Evolutionary conservation across 2,797 vertebrate genomes (phyloP).

Genomic region (Rhodeus uyekii): DNA sequence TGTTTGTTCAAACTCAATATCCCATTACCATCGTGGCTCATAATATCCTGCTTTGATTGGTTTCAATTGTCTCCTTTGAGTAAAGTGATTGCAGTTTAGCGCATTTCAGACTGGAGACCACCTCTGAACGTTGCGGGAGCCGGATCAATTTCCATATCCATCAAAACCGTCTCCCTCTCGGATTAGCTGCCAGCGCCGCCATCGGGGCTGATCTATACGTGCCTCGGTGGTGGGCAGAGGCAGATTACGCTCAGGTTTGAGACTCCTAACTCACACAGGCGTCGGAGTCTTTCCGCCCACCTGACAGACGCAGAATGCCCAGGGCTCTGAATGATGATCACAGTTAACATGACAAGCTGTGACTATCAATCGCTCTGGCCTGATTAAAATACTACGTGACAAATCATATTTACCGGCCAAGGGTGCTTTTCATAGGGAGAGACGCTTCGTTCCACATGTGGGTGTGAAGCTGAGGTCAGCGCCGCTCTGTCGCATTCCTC

Average conservation of each 20-base stretch:
- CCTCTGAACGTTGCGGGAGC: conserved; percentile 6
- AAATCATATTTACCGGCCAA: conserved; percentile 50
- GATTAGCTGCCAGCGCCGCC: conserved; percentile 40
- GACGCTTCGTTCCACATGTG: not conserved
- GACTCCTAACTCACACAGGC: conserved; percentile 52
- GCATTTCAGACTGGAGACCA: not conserved
- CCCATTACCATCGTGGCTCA: conserved; percentile 15
- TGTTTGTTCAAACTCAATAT: conserved; percentile 28
- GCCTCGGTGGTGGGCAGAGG: conserved; percentile 19
- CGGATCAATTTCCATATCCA: conserved; percentile 57
- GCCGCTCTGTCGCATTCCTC: conserved; percentile 11
- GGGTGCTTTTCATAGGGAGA: conserved; percentile 6
- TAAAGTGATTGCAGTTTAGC: conserved; percentile 20
- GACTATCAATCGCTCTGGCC: conserved; percentile 57
- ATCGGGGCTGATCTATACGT: conserved; percentile 51
- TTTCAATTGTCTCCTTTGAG: conserved; percentile 20
- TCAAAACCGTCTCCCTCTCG: conserved; percentile 45
- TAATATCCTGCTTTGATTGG: conserved; percentile 36
- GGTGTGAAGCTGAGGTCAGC: conserved; percentile 40
- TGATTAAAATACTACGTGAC: conserved; percentile 67
- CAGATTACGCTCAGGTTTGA: conserved; percentile 47
- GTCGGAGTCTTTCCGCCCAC: conserved; percentile 43
- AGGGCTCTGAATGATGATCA: conserved; percentile 60
- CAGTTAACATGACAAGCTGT: conserved; percentile 56
- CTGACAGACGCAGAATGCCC: conserved; percentile 60